Base-by-base conservation (phyloP, 2,113 vertebrate genomes). In the Corynorhinus townsendii region DNA sequence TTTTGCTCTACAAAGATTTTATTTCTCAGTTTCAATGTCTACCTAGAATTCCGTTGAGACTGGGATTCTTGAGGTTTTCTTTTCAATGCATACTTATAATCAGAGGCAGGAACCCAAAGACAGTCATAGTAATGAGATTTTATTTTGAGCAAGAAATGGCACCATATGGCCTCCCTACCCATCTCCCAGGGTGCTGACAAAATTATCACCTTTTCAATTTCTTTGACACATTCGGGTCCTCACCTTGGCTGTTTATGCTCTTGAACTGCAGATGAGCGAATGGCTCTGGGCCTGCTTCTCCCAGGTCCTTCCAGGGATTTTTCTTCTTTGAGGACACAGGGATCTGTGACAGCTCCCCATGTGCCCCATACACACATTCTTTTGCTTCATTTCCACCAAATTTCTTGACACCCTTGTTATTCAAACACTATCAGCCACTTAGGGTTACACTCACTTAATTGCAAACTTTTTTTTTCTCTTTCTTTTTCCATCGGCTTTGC, bases 1-100 rank as follows among this genome's bases (percentile, higher is more conserved):
- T 81, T 92, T 66, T 81, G 19, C 52, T 89, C 35, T 85, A 94
- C 89, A 62, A 35, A 52, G 47, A 86, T 56, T 94, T 96, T 56
- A 80, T 89, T 95, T 90, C 68, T 75, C 43, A 85, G 69, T 17
- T 59, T 71, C 84, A 22, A 7, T 52, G 40, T 40, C 75, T 81
- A 81, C 20, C 49, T 54, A 35, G 11, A 76, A 38, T 89, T 91
- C 19, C 75, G n/a, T 49, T 80, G 85, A 49, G 52, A 62, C 11
- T 73, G 72, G n/a, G 28, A 82, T 68, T 93, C 66, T 30, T 45
- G 28, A 81, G 28, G 5, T 88, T 93, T 76, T 82, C 66, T 86
- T 96, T 91, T 73, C n/a, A 62, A 17, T 24, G 49, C 30, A 47
- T 47, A 90, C 22, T 91, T 79, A 73, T 11, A 64, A 47, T 90